Conservation (phyloP, 2,888 invertebrate genomes). For the Asteroscopus sphinx region DNA sequence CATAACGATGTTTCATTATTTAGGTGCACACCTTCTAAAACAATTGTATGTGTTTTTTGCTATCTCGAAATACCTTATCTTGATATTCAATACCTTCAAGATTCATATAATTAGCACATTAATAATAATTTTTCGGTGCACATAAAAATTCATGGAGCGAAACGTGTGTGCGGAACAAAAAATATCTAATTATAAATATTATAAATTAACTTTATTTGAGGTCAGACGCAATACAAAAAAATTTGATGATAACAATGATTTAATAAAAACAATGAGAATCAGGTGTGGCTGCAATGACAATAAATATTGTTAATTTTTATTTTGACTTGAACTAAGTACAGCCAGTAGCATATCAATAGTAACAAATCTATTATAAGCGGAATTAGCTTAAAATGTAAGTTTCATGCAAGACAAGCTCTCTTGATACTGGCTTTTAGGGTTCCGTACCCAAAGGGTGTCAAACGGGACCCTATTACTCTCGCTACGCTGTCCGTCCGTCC, state of each 20-base stretch:
- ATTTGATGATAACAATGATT: too few species aligned
- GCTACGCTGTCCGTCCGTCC: too few species aligned
- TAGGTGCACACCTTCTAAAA: conserved; percentile 1
- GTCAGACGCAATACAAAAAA: conserved; percentile 17
- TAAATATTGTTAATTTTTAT: too few species aligned
- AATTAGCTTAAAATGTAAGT: too few species aligned
- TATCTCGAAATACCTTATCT: conserved; percentile 35
- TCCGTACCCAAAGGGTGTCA: too few species aligned
- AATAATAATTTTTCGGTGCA: conserved; percentile 36
- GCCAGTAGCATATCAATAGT: too few species aligned
- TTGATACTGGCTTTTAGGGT: too few species aligned
- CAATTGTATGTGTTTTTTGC: conserved; percentile 14
- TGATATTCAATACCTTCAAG: conserved; percentile 22
- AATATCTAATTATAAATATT: conserved; percentile 21
- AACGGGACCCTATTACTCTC: too few species aligned
- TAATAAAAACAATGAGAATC: conserved; percentile 2
- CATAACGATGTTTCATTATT: background rate
- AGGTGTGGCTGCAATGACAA: background rate
- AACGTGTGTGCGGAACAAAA: conserved; percentile 29
- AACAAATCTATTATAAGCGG: too few species aligned
- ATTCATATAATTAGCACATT: conserved; percentile 37
- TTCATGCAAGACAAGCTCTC: too few species aligned
- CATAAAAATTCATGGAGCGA: conserved; percentile 53
- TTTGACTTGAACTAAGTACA: too few species aligned
- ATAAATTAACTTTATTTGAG: conserved; percentile 26